Evolutionary conservation across 2,113 vertebrate genomes (phyloP), one percentile per base, ranked within the genome.

Genomic region (Pachyramphus minor): DNA sequence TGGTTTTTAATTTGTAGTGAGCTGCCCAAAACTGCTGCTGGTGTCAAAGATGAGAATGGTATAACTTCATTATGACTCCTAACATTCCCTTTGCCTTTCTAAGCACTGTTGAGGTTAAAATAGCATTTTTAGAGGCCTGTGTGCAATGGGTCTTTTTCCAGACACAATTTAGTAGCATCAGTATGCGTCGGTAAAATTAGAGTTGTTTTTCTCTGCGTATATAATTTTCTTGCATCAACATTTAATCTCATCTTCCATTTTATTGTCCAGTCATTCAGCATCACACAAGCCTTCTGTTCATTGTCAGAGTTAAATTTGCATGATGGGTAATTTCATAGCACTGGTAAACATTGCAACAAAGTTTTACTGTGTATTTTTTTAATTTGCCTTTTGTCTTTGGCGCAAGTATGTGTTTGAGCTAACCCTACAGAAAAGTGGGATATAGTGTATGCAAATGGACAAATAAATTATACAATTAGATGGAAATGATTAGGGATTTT

Each of bases 241-340:
- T 90, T 91, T 94, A 91, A 91, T 95, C 83, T 94, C 66, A 85
- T 90, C 85, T 94, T 55, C 82, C 49, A 49, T 85, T 75, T 91
- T 76, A 68, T 75, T 85, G 74, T 25, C 78, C 62, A 77, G 76
- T 89, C 55, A 35, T 39, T 75, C 56, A 82, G 87, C 75, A 76
- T 56, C 78, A 79, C 41, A 62, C 49, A 49, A 92, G 85, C 67
- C 75, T 83, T 60, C 92, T 94, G 85, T n/a, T 95, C 84, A 56
- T 39, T 87, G 62, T 82, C 87, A 94, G 39, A 64, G 49, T 9
- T 78, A 41, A 63, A 75, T 79, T 56, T 90, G 87, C 28, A n/a
- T 56, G 53, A 56, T 68, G 58, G 42, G 25, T 73, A 74, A 82
- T 89, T 82, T 91, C 59, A 12, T 33, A 42, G 15, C 41, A 12